Percentiles rank a stretch among this genome's conserved stretches.
phyloP scores from a whole-genome alignment of 2,888 invertebrate species.

The Arenicola marina region DNA sequence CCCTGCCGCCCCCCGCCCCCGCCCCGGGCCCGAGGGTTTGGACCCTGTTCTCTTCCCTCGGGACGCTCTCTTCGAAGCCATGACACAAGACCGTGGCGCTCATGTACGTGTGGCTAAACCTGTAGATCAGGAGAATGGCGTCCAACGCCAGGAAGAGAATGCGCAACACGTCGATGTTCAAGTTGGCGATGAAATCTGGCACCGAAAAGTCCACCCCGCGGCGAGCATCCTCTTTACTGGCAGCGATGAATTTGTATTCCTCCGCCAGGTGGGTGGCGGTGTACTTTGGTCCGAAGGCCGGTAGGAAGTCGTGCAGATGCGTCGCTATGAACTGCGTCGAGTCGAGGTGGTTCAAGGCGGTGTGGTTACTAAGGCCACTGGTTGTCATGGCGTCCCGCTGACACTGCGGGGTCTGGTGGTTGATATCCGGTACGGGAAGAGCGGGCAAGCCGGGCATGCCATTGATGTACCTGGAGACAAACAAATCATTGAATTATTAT shows the following conservation, averaged over 20 bases:
- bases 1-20: too few species aligned
- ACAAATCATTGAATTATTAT: too few species aligned
- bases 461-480: constrained; percentile 8
- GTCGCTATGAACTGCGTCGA: constrained; percentile 8
- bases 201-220: constrained; percentile 6
- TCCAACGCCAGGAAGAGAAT: constrained; percentile 32
- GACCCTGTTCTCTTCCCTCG: too few species aligned
- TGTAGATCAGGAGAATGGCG: constrained; percentile 25
- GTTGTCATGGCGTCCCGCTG: not conserved
- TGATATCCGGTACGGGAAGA: constrained; percentile 1
- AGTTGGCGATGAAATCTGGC: constrained; percentile 13
- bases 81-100: constrained; percentile 23
- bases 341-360: constrained; percentile 8
- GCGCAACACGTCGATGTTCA: constrained; percentile 25
- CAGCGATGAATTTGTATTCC: constrained; percentile 21
- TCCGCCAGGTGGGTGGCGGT: constrained; percentile 18
- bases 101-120: constrained; percentile 28
- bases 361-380: constrained; percentile 6
- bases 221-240: not conserved
- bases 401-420: not conserved
- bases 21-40: too few species aligned
- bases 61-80: constrained; percentile 10
- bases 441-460: constrained; percentile 8
- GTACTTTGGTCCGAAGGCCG: constrained; percentile 7
- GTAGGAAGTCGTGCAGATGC: not conserved